These are phyloP conservation scores for Deilephila elpenor DNA, from an alignment of 2,888 invertebrate species.

Conservation along the genomic window DNA sequence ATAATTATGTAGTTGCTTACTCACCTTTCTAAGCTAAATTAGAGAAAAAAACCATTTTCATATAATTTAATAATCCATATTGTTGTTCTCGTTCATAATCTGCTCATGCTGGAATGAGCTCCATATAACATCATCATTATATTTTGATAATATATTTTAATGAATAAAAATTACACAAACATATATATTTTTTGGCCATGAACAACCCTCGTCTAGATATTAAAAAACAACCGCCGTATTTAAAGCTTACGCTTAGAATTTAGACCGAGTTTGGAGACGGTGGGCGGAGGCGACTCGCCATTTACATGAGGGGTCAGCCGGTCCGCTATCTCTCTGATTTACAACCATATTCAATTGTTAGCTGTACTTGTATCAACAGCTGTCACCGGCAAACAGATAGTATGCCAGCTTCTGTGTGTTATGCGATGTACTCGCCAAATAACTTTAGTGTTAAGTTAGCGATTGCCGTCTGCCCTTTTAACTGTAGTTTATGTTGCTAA, in stretches of 20 bases:
- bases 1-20: no score
- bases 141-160: no score
- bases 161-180: no score
- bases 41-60: no score
- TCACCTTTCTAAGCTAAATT: no score
- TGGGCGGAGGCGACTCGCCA: slow-evolving; percentile 64
- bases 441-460: slow-evolving; percentile 20
- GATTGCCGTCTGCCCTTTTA: slow-evolving; percentile 7
- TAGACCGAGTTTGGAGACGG: slow-evolving; percentile 56
- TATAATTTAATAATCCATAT: no score
- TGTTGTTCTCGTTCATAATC: no score
- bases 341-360: slow-evolving; percentile 81
- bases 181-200: no score
- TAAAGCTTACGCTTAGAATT: slow-evolving; percentile 51
- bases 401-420: slow-evolving; percentile 41
- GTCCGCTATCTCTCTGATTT: slow-evolving; percentile 77
- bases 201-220: background rate
- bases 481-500: background rate
- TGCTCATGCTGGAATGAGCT: no score
- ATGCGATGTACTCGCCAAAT: slow-evolving; percentile 25
- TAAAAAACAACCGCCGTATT: slow-evolving; percentile 29
- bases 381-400: slow-evolving; percentile 72
- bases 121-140: no score
- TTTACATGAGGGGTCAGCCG: slow-evolving; percentile 77
- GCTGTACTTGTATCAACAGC: slow-evolving; percentile 78